phyloP scores from a whole-genome alignment of 1,140 invertebrate species.

The Drusus annulatus region DNA sequence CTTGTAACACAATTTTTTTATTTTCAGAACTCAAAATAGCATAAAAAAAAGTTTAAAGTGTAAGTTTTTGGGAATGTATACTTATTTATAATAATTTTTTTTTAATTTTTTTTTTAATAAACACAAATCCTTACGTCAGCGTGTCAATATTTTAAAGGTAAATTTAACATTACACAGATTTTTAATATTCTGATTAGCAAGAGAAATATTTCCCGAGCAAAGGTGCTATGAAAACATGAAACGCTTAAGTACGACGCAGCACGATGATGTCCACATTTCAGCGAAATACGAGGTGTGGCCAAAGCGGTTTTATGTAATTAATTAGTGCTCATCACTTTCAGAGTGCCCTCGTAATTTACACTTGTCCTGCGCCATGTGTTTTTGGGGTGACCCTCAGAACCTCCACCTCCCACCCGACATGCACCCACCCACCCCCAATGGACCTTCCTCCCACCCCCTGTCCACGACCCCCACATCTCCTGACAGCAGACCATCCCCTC shows the following conservation, averaged over 20 bases:
- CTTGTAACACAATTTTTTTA: too few species aligned
- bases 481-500: background rate
- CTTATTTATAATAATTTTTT: too few species aligned
- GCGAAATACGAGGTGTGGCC: slow-evolving; percentile 31
- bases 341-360: slow-evolving; percentile 41
- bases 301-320: slow-evolving; percentile 34
- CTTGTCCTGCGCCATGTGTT: slow-evolving; percentile 41
- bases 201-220: too few species aligned
- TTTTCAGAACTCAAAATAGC: too few species aligned
- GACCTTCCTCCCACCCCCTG: background rate
- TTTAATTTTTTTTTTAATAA: too few species aligned
- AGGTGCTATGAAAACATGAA: background rate
- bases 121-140: too few species aligned
- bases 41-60: too few species aligned
- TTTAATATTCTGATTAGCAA: too few species aligned
- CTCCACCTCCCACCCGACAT: too few species aligned
- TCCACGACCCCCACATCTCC: background rate
- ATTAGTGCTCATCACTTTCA: slow-evolving; percentile 43
- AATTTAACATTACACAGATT: too few species aligned
- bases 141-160: too few species aligned
- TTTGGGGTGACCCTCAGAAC: slow-evolving; percentile 25
- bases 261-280: slow-evolving; percentile 14
- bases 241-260: background rate
- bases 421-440: background rate
- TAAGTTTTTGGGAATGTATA: too few species aligned